Evolutionary conservation across 2,113 vertebrate species (phyloP).

Genomic region (Takifugu flavidus): DNA sequence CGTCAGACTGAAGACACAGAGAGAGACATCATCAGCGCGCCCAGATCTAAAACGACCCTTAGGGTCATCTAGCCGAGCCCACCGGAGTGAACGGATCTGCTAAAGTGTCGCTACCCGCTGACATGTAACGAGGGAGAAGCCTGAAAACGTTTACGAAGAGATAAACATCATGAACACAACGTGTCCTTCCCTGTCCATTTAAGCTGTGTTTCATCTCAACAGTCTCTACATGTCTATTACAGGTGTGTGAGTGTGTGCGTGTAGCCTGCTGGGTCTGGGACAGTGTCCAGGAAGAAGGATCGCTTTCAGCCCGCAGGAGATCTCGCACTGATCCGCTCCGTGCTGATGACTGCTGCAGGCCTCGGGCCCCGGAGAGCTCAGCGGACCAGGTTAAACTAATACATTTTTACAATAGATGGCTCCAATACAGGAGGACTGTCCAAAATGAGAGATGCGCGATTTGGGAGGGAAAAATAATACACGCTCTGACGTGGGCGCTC

Average conservation of each 20-base stretch:
- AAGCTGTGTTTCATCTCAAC: no score
- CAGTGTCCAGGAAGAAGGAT: conserved; percentile 54
- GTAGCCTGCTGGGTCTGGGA: conserved; percentile 52
- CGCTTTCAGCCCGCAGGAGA: conserved; percentile 61
- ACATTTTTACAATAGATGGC: conserved; percentile 24
- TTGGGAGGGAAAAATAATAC: conserved; percentile 5
- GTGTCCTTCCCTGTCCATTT: no score
- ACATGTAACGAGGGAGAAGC: conserved; percentile 14
- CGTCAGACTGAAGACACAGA: conserved; percentile 78
- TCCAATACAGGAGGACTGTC: conserved; percentile 40
- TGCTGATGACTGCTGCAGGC: conserved; percentile 43
- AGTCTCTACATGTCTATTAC: conserved; percentile 1
- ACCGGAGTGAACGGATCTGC: conserved; percentile 35
- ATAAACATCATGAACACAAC: not conserved
- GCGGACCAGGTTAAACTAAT: conserved; percentile 28
- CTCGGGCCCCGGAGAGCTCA: conserved; percentile 35
- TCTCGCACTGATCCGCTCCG: conserved; percentile 58
- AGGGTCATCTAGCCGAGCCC: conserved; percentile 51
- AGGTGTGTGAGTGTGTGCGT: not conserved
- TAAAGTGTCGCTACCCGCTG: conserved; percentile 58
- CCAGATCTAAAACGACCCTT: conserved; percentile 31
- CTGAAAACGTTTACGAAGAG: not conserved
- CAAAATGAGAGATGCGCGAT: conserved; percentile 23
- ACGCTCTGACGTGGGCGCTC: conserved; percentile 42
- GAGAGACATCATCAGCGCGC: conserved; percentile 36